Conservation (phyloP, 2,113 vertebrate species). For the Pterocles burchelli region DNA sequence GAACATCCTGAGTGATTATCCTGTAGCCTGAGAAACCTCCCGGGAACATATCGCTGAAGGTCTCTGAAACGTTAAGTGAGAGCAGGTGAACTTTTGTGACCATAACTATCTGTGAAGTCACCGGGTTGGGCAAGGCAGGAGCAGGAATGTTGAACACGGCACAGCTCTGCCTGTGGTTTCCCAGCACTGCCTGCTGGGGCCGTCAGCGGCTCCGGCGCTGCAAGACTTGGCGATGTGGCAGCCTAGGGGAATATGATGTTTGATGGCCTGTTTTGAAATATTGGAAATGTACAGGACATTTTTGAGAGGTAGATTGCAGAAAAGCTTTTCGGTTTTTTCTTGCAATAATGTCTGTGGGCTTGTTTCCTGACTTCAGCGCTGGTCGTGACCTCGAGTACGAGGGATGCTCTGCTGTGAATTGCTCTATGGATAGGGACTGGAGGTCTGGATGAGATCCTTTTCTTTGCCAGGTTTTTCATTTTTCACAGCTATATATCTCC, state of each 20-base stretch:
- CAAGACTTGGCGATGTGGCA: background rate
- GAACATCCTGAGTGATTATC: background rate
- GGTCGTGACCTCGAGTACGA: background rate
- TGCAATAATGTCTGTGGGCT: background rate
- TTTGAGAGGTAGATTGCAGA: background rate
- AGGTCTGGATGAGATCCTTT: background rate
- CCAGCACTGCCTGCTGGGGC: background rate
- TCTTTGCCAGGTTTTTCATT: background rate
- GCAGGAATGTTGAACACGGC: background rate
- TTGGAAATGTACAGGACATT: background rate
- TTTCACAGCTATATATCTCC: background rate
- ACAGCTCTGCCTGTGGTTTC: background rate
- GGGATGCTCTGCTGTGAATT: background rate
- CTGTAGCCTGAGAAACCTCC: background rate
- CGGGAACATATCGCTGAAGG: background rate
- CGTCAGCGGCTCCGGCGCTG: fast-evolving
- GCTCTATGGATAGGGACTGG: background rate
- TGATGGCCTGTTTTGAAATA: background rate
- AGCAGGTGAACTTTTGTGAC: background rate
- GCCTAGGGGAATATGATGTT: background rate
- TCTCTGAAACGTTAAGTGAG: background rate
- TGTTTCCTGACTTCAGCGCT: background rate
- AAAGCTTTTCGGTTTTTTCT: background rate
- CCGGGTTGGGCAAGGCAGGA: background rate
- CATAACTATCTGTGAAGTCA: background rate